These are phyloP conservation scores for Idaea straminata DNA, from an alignment of 2,888 invertebrate genomes.

Conservation along the genomic window DNA sequence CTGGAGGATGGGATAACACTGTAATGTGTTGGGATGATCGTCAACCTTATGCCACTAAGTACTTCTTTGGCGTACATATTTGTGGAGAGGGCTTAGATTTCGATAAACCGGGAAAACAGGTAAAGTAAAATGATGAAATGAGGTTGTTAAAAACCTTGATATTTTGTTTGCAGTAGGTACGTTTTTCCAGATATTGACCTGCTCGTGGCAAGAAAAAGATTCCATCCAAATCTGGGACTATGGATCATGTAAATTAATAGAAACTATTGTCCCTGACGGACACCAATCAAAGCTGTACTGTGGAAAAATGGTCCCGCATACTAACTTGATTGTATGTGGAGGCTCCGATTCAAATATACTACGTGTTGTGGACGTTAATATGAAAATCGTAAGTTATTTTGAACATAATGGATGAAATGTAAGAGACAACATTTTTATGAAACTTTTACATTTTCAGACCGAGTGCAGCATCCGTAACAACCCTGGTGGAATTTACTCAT, in stretches of 20 bases:
- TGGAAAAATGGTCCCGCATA: conserved; percentile 79
- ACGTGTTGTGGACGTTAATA: conserved; percentile 80
- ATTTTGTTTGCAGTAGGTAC: neutral
- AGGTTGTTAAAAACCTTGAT: neutral
- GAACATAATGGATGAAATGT: too few species aligned
- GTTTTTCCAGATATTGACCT: conserved; percentile 79
- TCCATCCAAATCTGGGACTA: conserved; percentile 84
- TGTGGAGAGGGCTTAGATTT: conserved; percentile 85
- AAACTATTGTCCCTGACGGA: conserved; percentile 78
- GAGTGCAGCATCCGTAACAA: conserved; percentile 76
- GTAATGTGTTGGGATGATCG: conserved; percentile 85
- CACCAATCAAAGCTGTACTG: conserved; percentile 80
- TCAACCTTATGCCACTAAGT: conserved; percentile 80
- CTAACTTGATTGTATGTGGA: conserved; percentile 80
- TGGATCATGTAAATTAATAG: conserved; percentile 81
- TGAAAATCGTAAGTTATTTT: conserved; percentile 72
- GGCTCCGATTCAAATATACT: conserved; percentile 82
- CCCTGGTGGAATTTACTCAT: conserved; percentile 76
- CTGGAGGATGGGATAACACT: conserved; percentile 84
- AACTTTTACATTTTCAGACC: conserved; percentile 64
- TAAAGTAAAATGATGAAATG: conserved; percentile 35
- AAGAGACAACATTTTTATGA: neutral
- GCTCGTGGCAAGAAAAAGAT: conserved; percentile 82
- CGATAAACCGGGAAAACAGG: conserved; percentile 82
- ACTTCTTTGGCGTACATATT: conserved; percentile 81